A percentile compares a stretch with the other conserved stretches of the same genome.
phyloP scores from a whole-genome alignment of 2,888 invertebrate species.

The Marronus borbonicus region DNA sequence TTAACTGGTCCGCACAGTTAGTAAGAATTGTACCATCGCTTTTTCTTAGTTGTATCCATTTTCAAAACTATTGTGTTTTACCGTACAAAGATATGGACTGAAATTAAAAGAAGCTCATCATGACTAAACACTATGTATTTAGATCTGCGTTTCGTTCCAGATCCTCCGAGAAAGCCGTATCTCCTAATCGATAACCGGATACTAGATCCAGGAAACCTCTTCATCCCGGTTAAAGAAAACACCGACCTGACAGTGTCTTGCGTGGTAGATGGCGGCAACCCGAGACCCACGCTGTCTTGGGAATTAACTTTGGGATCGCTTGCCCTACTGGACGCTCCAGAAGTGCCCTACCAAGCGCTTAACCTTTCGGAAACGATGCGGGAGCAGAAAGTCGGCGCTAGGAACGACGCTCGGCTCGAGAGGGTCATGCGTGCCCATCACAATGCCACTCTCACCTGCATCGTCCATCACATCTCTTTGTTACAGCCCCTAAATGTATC shows the following conservation, averaged over 20 bases:
- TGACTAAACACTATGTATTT: neutral
- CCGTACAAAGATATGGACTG: no score
- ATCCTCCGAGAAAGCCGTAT: constrained; percentile 88
- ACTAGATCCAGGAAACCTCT: constrained; percentile 88
- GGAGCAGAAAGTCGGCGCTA: constrained; percentile 70
- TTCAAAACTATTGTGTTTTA: no score
- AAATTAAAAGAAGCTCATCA: no score
- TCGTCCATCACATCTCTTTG: constrained; percentile 80
- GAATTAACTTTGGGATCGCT: constrained; percentile 77
- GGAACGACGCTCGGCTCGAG: constrained; percentile 79
- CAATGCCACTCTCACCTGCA: constrained; percentile 88
- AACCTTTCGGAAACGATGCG: constrained; percentile 69
- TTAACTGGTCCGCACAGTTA: no score
- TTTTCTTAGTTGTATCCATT: no score
- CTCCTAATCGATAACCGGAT: constrained; percentile 89
- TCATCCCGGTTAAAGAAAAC: constrained; percentile 90
- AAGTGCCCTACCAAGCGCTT: constrained; percentile 73
- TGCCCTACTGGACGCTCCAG: constrained; percentile 74
- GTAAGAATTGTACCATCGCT: no score
- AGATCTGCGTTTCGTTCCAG: constrained; percentile 71
- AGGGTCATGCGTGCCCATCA: constrained; percentile 88
- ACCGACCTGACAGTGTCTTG: constrained; percentile 87
- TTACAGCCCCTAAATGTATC: constrained; percentile 74
- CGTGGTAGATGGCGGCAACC: constrained; percentile 88
- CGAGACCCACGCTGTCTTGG: constrained; percentile 79